phyloP scores from a whole-genome alignment of 1,140 invertebrate genomes.

The Lutraria rhynchaena region DNA sequence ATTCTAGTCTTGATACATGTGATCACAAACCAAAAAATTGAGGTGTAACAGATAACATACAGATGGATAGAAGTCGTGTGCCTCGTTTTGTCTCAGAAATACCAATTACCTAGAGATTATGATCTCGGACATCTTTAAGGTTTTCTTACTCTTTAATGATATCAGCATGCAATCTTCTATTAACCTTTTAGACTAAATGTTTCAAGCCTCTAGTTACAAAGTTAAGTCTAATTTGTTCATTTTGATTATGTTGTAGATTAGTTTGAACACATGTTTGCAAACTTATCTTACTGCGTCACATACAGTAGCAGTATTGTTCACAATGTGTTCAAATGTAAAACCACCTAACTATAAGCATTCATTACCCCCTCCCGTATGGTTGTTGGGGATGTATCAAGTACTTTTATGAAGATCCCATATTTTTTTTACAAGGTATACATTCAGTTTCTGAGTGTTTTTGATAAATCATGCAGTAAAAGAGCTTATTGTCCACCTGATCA shows the following conservation, averaged over 20 bases:
- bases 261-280: conserved; percentile 27
- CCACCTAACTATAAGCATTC: too few relatives aligned
- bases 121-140: conserved; percentile 7
- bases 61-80: conserved; percentile 14
- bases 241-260: conserved; percentile 43
- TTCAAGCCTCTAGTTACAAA: conserved; percentile 18
- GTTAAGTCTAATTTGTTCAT: conserved; percentile 10
- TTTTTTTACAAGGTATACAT: too few relatives aligned
- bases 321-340: not conserved
- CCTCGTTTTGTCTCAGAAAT: conserved; percentile 3
- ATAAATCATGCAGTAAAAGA: too few relatives aligned
- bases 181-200: conserved; percentile 14
- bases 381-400: too few relatives aligned
- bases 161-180: conserved; percentile 25
- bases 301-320: conserved; percentile 21
- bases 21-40: too few relatives aligned
- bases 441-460: too few relatives aligned
- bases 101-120: conserved; percentile 24
- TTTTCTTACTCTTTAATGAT: conserved; percentile 28
- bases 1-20: too few relatives aligned
- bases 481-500: too few relatives aligned
- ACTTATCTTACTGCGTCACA: not conserved
- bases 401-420: too few relatives aligned
- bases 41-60: too few relatives aligned
- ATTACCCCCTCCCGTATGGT: too few relatives aligned